Conservation (phyloP, 2,888 invertebrate genomes). For the Plagodis pulveraria region DNA sequence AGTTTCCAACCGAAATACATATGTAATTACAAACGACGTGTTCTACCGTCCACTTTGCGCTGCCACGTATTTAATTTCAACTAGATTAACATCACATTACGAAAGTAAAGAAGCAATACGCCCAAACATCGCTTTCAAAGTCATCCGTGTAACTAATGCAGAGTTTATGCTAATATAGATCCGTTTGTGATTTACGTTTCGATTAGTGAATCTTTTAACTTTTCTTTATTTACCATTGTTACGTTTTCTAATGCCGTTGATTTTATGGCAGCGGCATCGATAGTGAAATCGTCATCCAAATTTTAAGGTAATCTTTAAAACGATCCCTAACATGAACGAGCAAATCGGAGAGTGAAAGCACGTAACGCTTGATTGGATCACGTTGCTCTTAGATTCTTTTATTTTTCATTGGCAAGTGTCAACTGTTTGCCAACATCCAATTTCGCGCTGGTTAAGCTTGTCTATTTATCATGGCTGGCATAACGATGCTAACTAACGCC, state of each 20-base stretch:
- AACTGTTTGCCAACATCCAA: slow-evolving; percentile 61
- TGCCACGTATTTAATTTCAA: slow-evolving; percentile 28
- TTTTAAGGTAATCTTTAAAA: slow-evolving; percentile 44
- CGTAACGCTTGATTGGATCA: slow-evolving; percentile 67
- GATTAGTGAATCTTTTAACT: slow-evolving; percentile 1
- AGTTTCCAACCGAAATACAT: slow-evolving; percentile 50
- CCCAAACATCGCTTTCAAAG: slow-evolving; percentile 26
- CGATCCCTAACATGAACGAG: slow-evolving; percentile 50
- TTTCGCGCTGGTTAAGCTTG: slow-evolving; percentile 53
- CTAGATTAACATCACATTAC: slow-evolving; percentile 38
- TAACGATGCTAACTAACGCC: slow-evolving; percentile 5
- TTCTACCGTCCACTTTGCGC: slow-evolving; percentile 34
- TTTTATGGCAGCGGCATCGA: slow-evolving; percentile 25
- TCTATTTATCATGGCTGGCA: slow-evolving; percentile 46
- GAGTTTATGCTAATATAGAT: slow-evolving; percentile 17
- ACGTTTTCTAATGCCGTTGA: slow-evolving; percentile 6
- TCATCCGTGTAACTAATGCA: slow-evolving; percentile 24
- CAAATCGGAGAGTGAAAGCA: slow-evolving; percentile 72
- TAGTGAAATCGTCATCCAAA: slow-evolving; percentile 42
- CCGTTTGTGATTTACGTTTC: slow-evolving; percentile 4
- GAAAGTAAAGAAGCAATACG: slow-evolving; percentile 35
- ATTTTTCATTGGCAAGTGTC: slow-evolving; percentile 57
- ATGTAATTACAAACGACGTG: slow-evolving; percentile 44
- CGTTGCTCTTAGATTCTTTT: slow-evolving; percentile 59
- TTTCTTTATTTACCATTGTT: slow-evolving; percentile 1